Evolutionary conservation across 2,113 vertebrate species (phyloP).

Genomic region (Hemichromis elongatus): DNA sequence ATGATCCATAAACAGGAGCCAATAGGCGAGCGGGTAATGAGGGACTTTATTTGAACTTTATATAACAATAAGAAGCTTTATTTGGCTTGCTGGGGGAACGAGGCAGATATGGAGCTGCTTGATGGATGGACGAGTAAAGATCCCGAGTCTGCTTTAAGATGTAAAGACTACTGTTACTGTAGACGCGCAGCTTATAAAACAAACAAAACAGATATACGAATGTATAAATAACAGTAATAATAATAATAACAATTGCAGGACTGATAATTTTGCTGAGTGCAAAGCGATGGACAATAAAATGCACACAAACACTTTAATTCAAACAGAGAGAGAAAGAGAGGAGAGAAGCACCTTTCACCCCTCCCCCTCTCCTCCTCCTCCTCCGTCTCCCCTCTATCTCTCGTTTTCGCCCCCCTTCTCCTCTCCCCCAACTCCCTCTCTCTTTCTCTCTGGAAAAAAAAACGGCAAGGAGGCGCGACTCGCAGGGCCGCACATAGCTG

Average conservation of each 20-base stretch:
- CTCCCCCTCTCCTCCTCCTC: neutral
- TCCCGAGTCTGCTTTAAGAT: neutral
- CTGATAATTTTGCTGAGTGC: constrained; percentile 10
- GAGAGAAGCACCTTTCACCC: constrained; percentile 55
- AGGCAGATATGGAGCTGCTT: neutral
- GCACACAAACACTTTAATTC: constrained; percentile 55
- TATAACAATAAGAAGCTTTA: constrained; percentile 36
- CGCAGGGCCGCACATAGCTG: constrained; percentile 85
- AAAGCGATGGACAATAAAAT: constrained; percentile 9
- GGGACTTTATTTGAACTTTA: constrained; percentile 59
- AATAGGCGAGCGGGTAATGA: constrained; percentile 55
- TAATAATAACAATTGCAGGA: constrained; percentile 9
- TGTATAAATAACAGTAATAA: neutral
- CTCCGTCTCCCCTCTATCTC: constrained; percentile 32
- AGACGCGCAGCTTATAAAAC: neutral
- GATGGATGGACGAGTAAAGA: constrained; percentile 1
- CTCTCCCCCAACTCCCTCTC: neutral
- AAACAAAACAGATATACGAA: neutral
- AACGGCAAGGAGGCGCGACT: constrained; percentile 77
- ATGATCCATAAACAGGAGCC: constrained; percentile 64
- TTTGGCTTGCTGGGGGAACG: neutral
- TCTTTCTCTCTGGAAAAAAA: constrained; percentile 68
- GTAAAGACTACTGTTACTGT: neutral
- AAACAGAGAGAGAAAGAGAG: constrained; percentile 34
- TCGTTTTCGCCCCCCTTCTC: constrained; percentile 19